Conservation (phyloP, 2,113 vertebrate species). For the Cynocephalus volans region DNA sequence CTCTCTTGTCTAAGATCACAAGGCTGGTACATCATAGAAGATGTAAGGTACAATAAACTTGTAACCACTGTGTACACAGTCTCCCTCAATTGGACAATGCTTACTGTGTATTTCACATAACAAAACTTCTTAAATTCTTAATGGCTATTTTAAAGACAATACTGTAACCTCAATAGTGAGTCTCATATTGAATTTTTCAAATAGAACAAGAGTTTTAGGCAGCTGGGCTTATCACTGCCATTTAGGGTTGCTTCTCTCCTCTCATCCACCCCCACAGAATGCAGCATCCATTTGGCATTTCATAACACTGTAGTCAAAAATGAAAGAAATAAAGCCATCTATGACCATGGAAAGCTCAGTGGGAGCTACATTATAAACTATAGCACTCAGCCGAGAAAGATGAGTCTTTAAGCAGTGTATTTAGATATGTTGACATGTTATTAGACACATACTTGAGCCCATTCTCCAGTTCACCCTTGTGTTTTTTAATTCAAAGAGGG, state of each 20-base stretch:
- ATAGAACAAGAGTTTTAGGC: conserved; percentile 31
- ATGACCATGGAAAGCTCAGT: not conserved
- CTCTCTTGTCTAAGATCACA: not conserved
- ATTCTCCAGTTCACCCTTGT: conserved; percentile 36
- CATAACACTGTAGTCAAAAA: conserved; percentile 47
- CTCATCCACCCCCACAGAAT: not conserved
- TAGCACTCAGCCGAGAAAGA: not conserved
- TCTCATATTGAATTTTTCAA: conserved; percentile 28
- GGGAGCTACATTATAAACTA: conserved; percentile 2
- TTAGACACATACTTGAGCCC: conserved; percentile 54
- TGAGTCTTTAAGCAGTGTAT: conserved; percentile 22
- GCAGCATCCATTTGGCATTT: not conserved
- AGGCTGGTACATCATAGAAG: not conserved
- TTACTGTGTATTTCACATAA: not conserved
- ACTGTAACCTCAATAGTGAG: conserved; percentile 6
- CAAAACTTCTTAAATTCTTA: not conserved
- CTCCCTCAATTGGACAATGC: not conserved
- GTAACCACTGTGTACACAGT: not conserved
- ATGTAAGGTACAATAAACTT: not conserved
- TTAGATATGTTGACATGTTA: not conserved
- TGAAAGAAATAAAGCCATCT: conserved; percentile 68
- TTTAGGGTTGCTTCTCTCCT: conserved; percentile 21
- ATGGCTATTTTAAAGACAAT: not conserved
- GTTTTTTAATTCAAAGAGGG: conserved; percentile 56
- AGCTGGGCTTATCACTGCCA: not conserved